Evolutionary conservation across 1,140 invertebrate species (phyloP), one percentile per base, ranked within the genome.

Genomic region (Archivesica marissinica): DNA sequence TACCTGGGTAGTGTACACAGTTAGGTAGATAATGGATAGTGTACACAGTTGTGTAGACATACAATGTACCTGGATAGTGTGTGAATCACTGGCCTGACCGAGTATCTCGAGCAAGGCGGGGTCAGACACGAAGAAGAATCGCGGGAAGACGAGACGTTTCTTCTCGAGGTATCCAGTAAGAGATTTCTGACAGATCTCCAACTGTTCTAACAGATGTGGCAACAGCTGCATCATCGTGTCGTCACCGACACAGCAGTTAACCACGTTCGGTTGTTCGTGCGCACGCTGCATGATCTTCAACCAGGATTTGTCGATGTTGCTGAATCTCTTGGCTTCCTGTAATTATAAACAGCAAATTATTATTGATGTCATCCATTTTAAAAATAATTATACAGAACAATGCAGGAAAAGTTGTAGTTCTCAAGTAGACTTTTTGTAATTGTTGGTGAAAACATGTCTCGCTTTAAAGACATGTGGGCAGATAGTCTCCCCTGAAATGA

Each of bases 111-210:
- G 94, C 47, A 99, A 93, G 0, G 98, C 98, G 3, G 98, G 98
- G 95, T 99, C 98, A 0, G 98, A 99, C 0, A 99, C 98, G 90
- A 99, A 99, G 95, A 99, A 99, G 92, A 99, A 99, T 89, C 98
- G 94, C 17, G 98, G 98, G 93, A 99, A 99, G 96, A 99, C 97
- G 91, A 98, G 97, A 39, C 98, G 95, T 93, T 99, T 99, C 92
- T 98, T 98, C 92, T 99, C 98, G 33, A 99, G 95, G 94, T 99
- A 99, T 23, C 98, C 98, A 88, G 98, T 98, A 13, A 99, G 95
- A 23, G 98, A 99, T 94, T 99, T 99, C 94, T 99, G 98, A 94
- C 98, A 99, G 2, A 99, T 95, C 93, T 99, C 98, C 38, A 99
- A 94, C 92, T 99, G 98, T 93, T 99, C 98, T 93, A 99, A 97